Evolutionary conservation across 1,140 invertebrate species (phyloP).

Genomic region (Aleiodes sp.): DNA sequence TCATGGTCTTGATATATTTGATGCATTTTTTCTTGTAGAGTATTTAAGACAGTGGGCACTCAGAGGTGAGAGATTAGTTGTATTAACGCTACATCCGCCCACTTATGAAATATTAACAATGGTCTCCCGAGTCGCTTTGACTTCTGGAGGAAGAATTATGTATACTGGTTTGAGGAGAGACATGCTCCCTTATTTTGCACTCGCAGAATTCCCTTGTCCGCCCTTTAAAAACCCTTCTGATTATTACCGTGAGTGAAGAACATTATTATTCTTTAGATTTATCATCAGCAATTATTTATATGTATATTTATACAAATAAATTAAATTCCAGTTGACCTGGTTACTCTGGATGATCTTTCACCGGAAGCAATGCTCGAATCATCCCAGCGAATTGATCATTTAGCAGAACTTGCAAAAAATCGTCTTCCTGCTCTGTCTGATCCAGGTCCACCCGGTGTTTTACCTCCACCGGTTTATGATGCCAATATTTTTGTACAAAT

Average conservation of each 20-base stretch:
- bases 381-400: slow-evolving; percentile 88
- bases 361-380: slow-evolving; percentile 94
- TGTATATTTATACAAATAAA: not conserved
- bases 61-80: slow-evolving; percentile 80
- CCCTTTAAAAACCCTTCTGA: slow-evolving; percentile 96
- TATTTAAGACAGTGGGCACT: slow-evolving; percentile 93
- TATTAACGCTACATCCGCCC: slow-evolving; percentile 92
- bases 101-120: slow-evolving; percentile 96
- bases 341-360: slow-evolving; percentile 91
- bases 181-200: slow-evolving; percentile 92
- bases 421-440: slow-evolving; percentile 72
- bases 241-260: slow-evolving; percentile 92
- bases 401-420: slow-evolving; percentile 83
- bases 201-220: slow-evolving; percentile 94
- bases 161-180: slow-evolving; percentile 88
- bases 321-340: slow-evolving; percentile 81
- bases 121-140: slow-evolving; percentile 85
- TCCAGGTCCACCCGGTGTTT: slow-evolving; percentile 78
- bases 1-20: slow-evolving; percentile 94
- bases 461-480: slow-evolving; percentile 73
- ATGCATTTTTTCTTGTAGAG: slow-evolving; percentile 94
- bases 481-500: slow-evolving; percentile 73
- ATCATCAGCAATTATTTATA: not conserved
- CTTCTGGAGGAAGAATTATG: slow-evolving; percentile 90
- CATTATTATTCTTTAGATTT: slow-evolving; percentile 15